Conservation (phyloP, 2,888 invertebrate species). For the Caenorhabditis afra region DNA sequence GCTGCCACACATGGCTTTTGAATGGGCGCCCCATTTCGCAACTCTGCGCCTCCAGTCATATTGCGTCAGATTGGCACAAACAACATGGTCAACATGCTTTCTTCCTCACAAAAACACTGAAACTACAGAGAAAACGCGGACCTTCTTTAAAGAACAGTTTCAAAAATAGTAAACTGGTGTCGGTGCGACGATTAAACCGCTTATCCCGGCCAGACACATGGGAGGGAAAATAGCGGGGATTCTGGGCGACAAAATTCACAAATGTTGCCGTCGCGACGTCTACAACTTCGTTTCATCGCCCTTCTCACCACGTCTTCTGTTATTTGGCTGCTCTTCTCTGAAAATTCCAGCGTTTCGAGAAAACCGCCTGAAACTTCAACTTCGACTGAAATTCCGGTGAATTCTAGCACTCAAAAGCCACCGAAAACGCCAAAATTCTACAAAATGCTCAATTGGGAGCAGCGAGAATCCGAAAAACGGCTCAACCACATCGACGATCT, state of each 20-base stretch:
- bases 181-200: constrained; percentile 8
- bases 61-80: constrained; percentile 43
- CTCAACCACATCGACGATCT: constrained; percentile 48
- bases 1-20: background rate
- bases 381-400: background rate
- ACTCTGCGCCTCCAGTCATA: constrained; percentile 20
- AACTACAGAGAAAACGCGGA: too few relatives aligned
- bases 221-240: background rate
- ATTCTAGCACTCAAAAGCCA: constrained; percentile 12
- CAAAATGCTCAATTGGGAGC: constrained; percentile 51
- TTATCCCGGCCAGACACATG: constrained; percentile 4
- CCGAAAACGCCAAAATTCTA: constrained; percentile 45
- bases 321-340: constrained; percentile 9
- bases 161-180: constrained; percentile 11
- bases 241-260: background rate
- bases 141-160: constrained; percentile 39
- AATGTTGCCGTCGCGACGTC: constrained; percentile 32
- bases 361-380: background rate
- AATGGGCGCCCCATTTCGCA: constrained; percentile 25
- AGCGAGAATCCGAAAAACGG: constrained; percentile 41
- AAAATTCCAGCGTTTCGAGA: background rate
- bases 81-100: background rate
- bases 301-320: constrained; percentile 5
- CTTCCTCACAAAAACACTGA: too few relatives aligned
- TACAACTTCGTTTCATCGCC: constrained; percentile 25